Base-by-base conservation (phyloP, 2,797 vertebrate species). In the Hippocampus kuda region DNA sequence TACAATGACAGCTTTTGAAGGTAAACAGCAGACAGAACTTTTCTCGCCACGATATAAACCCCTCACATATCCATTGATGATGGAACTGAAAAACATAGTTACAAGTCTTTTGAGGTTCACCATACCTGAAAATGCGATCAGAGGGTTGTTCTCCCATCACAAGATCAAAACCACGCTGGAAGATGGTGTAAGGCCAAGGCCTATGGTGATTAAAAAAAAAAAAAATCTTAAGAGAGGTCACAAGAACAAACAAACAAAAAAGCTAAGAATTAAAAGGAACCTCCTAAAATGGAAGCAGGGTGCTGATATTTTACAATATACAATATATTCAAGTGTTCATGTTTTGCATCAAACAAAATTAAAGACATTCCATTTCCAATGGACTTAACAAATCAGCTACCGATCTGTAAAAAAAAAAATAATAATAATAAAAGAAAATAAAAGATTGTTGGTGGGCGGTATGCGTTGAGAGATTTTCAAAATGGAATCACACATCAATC, bases 111-210 rank as follows among this genome's bases (percentile, higher is more conserved):
- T n/a, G n/a, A 38, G 15, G 27, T 57, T n/a, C 77, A 26, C 15
- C 91, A 90, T 88, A 99, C 97, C 97, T 95, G 91, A 99, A 99
- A 85, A 99, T 99, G 80, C 97, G 98, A 91, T 99, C 97, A 7
- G 97, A 98, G 9, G 97, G 96, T 81, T 99, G 97, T 83, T 99
- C 97, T 7, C 97, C 97, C 90, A 99, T 92, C 81, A 98, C 97
- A 86, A 99, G 89, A 91, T 99, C 97, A 84, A 99, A 99, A 75
- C 97, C 97, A 0, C 96, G 94, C 86, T 99, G 97, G 89, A 99
- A 99, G 90, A 99, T 96, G 68, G 96, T 99, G 83, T 99, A 99
- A 0, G 97, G 97, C 97, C 97, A 99, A 68, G 97, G 97, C 74
- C 97, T 99, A 77, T 54, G 65, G 71, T 78, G 44, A 70, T 77